These are phyloP conservation scores for Loris lydekkerianus DNA, from an alignment of 2,797 vertebrate species.

Conservation along the genomic window DNA sequence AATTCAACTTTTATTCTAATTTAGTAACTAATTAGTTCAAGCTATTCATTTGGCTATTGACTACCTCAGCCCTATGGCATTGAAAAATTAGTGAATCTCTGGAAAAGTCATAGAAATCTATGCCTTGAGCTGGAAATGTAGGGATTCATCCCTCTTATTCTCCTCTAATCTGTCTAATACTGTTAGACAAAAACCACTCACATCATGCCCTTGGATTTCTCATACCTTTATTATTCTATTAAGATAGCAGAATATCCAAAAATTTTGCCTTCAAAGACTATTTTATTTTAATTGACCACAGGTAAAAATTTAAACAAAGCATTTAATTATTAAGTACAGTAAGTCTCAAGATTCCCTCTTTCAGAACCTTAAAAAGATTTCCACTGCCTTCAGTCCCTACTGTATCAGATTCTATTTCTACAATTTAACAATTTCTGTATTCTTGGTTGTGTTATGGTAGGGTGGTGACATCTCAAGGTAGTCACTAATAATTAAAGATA, in stretches of 20 bases:
- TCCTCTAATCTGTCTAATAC: neutral
- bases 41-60: neutral
- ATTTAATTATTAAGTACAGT: neutral
- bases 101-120: neutral
- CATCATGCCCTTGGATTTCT: neutral
- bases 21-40: neutral
- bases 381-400: neutral
- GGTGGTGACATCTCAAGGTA: too few species aligned
- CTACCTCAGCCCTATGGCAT: neutral
- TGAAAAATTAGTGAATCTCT: neutral
- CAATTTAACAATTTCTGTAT: neutral
- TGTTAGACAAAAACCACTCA: neutral
- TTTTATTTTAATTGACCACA: neutral
- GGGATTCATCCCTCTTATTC: neutral
- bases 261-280: neutral
- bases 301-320: slow-evolving; percentile 26
- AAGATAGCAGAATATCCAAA: neutral
- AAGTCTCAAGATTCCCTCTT: neutral
- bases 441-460: neutral
- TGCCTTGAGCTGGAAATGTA: neutral
- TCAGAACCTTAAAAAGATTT: slow-evolving; percentile 1
- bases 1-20: neutral
- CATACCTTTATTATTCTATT: neutral
- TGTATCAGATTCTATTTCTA: neutral
- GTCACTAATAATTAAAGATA: too few species aligned